Conservation (phyloP, 2,113 vertebrate genomes). For the Lanius collurio region DNA sequence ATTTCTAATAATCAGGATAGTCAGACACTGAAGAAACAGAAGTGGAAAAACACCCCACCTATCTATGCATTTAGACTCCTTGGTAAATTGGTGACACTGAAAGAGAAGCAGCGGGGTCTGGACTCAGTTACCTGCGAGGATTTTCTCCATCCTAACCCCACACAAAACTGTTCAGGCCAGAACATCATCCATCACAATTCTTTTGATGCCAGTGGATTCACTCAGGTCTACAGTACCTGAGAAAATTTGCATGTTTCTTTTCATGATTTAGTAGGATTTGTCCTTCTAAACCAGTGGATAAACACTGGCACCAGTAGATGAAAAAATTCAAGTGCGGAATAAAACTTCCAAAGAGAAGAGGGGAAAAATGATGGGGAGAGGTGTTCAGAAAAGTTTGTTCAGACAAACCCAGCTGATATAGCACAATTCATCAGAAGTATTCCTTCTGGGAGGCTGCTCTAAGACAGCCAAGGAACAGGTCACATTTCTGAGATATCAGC, state of each 20-base stretch:
- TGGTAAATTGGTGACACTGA: neutral
- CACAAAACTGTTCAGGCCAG: neutral
- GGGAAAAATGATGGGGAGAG: neutral
- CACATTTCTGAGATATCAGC: neutral
- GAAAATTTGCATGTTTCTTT: neutral
- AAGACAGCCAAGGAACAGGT: neutral
- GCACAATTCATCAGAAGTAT: neutral
- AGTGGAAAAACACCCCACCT: accelerated
- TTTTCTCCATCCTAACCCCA: neutral
- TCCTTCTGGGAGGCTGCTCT: neutral
- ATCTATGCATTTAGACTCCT: neutral
- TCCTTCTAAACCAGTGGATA: neutral
- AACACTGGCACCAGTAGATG: neutral
- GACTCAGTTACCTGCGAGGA: neutral
- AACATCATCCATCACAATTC: neutral
- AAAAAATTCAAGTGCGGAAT: neutral
- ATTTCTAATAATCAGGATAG: neutral
- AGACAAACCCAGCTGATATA: neutral
- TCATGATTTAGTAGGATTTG: neutral
- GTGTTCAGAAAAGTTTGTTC: neutral
- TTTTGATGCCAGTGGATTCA: neutral
- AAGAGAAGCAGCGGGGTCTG: neutral
- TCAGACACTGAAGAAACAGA: neutral
- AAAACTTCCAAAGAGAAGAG: neutral
- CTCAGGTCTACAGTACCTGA: neutral